Base-by-base conservation (phyloP, 37 sponge, comb jelly and placozoan genomes). In the Halichondria panicea region DNA sequence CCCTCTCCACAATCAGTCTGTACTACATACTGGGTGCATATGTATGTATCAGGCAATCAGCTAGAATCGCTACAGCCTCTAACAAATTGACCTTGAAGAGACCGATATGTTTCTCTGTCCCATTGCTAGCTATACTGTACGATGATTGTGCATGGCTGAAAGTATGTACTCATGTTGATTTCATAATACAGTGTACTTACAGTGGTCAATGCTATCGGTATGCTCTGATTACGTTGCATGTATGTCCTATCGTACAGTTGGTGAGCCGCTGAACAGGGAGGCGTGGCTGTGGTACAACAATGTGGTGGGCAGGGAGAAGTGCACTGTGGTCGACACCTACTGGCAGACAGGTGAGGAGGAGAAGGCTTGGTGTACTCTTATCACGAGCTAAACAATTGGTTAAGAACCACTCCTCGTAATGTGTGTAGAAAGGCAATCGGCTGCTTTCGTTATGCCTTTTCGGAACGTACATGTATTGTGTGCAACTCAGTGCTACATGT, bases 321-420 rank as follows among this genome's bases (percentile, higher is more conserved):
- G 93, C 43, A 84, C 97, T 5, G 84, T 96, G 30, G 93, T 92
- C 37, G 97, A 96, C 68, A 96, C 97, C 0, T 96, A 94, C 94
- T 96, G 97, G 97, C 97, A 96, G 64, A 96, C 97, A 83, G 95
- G 92, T 91, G 32, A 24, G 55, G 12, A n/a, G 7, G 7, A 18
- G 39, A 64, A 7, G 33, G 7, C 19, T 32, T 36, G 3, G 32
- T 64, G 39, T 8, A n/a, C n/a, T n/a, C n/a, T n/a, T n/a, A n/a
- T n/a, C n/a, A n/a, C n/a, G n/a, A n/a, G n/a, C n/a, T n/a, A n/a
- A n/a, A n/a, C n/a, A n/a, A n/a, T n/a, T n/a, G n/a, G n/a, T n/a
- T n/a, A n/a, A n/a, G n/a, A n/a, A n/a, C n/a, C n/a, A n/a, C n/a
- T n/a, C n/a, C n/a, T n/a, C n/a, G n/a, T n/a, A 32, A 13, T 13